Percentiles rank a stretch among this genome's conserved stretches.
These are phyloP conservation scores for Aurelia aurita DNA, from an alignment of 30 jellyfish, hydroid and myxozoan genomes.

Conservation along the genomic window DNA sequence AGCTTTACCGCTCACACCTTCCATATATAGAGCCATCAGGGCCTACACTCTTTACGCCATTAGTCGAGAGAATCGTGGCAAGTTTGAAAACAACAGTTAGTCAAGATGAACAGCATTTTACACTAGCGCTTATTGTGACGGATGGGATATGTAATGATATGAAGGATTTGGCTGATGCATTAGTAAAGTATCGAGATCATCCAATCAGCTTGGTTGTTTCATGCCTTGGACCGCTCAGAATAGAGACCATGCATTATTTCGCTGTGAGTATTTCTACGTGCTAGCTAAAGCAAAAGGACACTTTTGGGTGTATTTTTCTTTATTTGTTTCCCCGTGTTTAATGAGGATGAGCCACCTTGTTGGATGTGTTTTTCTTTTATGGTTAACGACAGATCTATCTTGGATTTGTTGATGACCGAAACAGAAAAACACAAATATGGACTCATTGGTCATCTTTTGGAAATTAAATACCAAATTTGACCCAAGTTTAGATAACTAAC, in stretches of 20 bases:
- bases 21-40: constrained; percentile 65
- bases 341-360: too few species aligned
- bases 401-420: too few species aligned
- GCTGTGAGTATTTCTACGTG: not conserved
- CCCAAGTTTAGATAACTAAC: too few species aligned
- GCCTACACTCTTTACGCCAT: constrained; percentile 75
- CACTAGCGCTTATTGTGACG: constrained; percentile 60
- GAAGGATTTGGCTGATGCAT: constrained; percentile 49
- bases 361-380: too few species aligned
- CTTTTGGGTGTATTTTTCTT: too few species aligned
- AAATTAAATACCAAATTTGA: too few species aligned
- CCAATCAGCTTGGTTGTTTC: constrained; percentile 66
- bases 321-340: too few species aligned
- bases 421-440: too few species aligned
- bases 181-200: constrained; percentile 31
- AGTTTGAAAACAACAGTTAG: constrained; percentile 3
- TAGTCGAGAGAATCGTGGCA: constrained; percentile 19
- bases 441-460: too few species aligned
- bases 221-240: constrained; percentile 65
- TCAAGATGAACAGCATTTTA: constrained; percentile 48
- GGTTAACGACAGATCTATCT: too few species aligned
- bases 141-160: constrained; percentile 85
- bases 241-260: constrained; percentile 56
- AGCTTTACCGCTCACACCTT: constrained; percentile 42
- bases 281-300: too few species aligned